Conservation (phyloP, 1,140 invertebrate species). For the Marisa cornuarietis region DNA sequence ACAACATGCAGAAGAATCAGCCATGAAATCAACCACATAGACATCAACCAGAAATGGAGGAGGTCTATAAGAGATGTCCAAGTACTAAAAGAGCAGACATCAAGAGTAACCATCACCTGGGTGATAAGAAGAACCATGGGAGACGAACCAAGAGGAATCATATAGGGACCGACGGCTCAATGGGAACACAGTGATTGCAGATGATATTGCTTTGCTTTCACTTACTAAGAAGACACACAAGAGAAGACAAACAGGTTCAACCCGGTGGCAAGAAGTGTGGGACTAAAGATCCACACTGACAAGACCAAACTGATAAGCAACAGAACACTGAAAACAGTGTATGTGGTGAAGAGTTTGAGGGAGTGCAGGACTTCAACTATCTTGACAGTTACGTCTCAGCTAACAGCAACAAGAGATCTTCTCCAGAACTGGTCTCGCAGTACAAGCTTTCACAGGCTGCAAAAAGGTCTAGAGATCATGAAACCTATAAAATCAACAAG, state of each 20-base stretch:
- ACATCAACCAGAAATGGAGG: no score
- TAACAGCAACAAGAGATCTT: no score
- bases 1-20: no score
- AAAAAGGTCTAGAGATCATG: no score
- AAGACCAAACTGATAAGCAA: conserved; percentile 31
- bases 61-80: no score
- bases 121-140: conserved; percentile 26
- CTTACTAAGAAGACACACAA: conserved; percentile 24
- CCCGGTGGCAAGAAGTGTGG: conserved; percentile 4
- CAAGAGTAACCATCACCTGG: conserved; percentile 44
- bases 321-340: neutral
- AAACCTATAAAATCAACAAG: no score
- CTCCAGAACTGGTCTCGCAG: no score
- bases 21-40: no score
- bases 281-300: conserved; percentile 14
- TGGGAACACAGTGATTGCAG: conserved; percentile 22
- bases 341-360: neutral
- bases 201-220: conserved; percentile 27
- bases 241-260: conserved; percentile 20
- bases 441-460: no score
- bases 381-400: neutral
- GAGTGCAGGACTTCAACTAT: neutral
- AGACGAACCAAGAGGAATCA: conserved; percentile 10
- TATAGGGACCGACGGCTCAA: neutral
- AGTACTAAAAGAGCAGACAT: no score